Conservation (phyloP, 23 tunicate genomes). For the Styela plicata region DNA sequence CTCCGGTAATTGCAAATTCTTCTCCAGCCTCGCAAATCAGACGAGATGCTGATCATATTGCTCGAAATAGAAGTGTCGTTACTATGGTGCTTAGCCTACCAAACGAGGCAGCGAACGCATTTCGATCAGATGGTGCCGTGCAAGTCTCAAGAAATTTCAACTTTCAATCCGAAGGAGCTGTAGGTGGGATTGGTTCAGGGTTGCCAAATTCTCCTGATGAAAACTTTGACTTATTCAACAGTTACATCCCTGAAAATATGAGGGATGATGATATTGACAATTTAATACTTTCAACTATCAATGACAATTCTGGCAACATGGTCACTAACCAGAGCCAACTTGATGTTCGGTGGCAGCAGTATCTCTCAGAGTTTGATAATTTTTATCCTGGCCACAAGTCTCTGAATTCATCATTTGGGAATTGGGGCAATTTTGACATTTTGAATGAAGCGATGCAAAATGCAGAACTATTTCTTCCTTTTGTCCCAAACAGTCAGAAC, state of each 20-base stretch:
- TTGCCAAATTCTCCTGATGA: background rate
- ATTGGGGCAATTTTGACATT: background rate
- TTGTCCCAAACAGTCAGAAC: background rate
- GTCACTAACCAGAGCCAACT: background rate
- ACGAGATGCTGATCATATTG: background rate
- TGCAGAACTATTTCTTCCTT: conserved; percentile 4
- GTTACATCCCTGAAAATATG: conserved; percentile 14
- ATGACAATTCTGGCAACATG: background rate
- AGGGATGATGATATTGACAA: conserved; percentile 17
- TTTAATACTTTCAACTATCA: conserved; percentile 6
- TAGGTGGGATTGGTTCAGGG: conserved; percentile 9
- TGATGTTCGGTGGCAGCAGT: conserved; percentile 25
- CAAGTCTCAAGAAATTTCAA: conserved; percentile 10
- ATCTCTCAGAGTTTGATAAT: conserved; percentile 2
- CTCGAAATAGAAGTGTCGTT: background rate
- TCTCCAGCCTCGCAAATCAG: background rate
- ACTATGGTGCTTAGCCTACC: conserved; percentile 20
- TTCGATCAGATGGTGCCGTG: conserved; percentile 1
- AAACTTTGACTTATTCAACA: conserved; percentile 22
- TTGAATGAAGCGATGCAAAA: conserved; percentile 2
- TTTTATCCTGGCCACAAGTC: background rate
- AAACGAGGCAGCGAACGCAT: conserved; percentile 5
- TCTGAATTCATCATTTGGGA: background rate
- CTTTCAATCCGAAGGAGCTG: conserved; percentile 11
- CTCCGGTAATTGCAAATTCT: background rate